These are phyloP conservation scores for Eugnorisma glareosa DNA, from an alignment of 2,888 invertebrate species.

Conservation along the genomic window DNA sequence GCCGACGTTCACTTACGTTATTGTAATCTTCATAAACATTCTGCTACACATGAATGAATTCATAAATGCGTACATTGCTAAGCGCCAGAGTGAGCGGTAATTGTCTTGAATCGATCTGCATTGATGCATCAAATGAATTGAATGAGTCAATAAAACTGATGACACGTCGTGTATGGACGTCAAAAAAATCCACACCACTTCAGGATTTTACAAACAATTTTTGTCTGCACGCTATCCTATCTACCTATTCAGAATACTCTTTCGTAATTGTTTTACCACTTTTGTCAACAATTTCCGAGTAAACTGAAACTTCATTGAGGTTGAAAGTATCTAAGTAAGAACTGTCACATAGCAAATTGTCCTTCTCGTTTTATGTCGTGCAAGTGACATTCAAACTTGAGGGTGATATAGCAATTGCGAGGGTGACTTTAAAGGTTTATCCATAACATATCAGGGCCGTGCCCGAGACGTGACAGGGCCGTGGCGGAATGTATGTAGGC, in stretches of 20 bases:
- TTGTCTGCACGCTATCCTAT: constrained; percentile 10
- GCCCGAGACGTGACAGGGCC: no score
- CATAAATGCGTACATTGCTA: constrained; percentile 31
- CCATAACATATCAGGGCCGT: no score
- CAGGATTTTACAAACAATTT: constrained; percentile 29
- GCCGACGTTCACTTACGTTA: constrained; percentile 23
- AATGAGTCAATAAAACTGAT: constrained; percentile 38
- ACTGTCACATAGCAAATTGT: background rate
- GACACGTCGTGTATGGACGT: constrained; percentile 9
- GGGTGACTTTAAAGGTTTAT: background rate
- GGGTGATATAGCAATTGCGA: background rate
- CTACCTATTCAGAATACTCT: constrained; percentile 10
- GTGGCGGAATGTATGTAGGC: no score
- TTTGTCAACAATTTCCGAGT: background rate
- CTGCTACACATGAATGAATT: constrained; percentile 39
- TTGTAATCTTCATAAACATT: constrained; percentile 31
- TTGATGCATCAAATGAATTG: constrained; percentile 55
- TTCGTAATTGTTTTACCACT: constrained; percentile 5
- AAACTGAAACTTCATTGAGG: background rate
- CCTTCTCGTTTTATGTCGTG: background rate
- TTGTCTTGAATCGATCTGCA: constrained; percentile 49
- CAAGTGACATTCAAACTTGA: background rate
- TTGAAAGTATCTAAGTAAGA: background rate
- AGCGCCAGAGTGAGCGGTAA: constrained; percentile 34
- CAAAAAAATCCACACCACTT: constrained; percentile 16